phyloP scores from a whole-genome alignment of 2,797 vertebrate species.

The Cottoperca gobio region DNA sequence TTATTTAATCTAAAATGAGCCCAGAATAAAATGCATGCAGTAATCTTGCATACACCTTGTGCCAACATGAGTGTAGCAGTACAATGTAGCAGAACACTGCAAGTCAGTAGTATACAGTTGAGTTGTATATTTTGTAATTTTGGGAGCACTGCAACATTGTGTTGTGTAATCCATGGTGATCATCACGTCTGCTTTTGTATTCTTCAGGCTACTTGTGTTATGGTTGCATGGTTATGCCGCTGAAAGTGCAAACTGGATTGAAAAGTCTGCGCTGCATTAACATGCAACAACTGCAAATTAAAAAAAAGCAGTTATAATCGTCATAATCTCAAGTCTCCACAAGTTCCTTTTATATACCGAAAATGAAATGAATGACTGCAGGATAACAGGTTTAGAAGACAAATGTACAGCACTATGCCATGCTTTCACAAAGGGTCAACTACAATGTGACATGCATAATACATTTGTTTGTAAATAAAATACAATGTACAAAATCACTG shows the following conservation, averaged over 20 bases:
- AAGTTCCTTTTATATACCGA: neutral
- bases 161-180: neutral
- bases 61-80: too few relatives aligned
- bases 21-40: too few relatives aligned
- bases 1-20: too few relatives aligned
- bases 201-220: neutral
- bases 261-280: neutral
- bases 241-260: neutral
- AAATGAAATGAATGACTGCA: neutral
- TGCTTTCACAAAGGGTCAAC: neutral
- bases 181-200: neutral
- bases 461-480: constrained; percentile 16
- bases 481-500: constrained; percentile 21
- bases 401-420: neutral
- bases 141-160: too few relatives aligned
- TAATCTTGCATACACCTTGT: too few relatives aligned
- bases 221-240: neutral
- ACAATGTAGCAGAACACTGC: too few relatives aligned
- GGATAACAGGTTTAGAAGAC: neutral
- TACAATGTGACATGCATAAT: neutral
- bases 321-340: too few relatives aligned
- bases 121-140: too few relatives aligned
- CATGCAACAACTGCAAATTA: neutral
- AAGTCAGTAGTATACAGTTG: too few relatives aligned
- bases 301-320: neutral